Evolutionary conservation across 2,113 vertebrate species (phyloP), one percentile per base, ranked within the genome.

Genomic region (Nettapus auritus): DNA sequence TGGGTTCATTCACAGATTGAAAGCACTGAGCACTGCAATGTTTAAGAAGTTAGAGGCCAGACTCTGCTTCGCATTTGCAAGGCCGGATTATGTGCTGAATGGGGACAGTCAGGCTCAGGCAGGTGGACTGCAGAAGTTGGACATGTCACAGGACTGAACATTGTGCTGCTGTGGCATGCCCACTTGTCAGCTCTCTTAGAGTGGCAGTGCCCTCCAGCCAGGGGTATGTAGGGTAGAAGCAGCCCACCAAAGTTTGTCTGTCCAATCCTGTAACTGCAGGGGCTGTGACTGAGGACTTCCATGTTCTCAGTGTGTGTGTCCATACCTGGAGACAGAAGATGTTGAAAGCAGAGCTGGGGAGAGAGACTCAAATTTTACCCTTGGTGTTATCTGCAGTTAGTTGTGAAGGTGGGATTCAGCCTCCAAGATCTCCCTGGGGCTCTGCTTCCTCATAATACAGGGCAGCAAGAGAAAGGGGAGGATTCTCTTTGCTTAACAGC

Each of bases 81-180:
- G 4, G 13, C 34, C 8, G 17, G 23, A 7, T 40, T n/a, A 13
- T 2, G 3, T 8, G 13, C n/a, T 53, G 29, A 85, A 40, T 3
- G 19, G 36, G 9, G 16, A 60, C 15, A 48, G 12, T 9, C 46
- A 26, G 19, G 68, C 13, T 86, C 33, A 62, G n/a, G 26, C 3
- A n/a, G 3, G 46, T 2, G 29, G 56, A 60, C 29, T 31, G 46
- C 52, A 55, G 50, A 70, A 64, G 44, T 23, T 77, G 63, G 88
- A 67, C 38, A 8, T 80, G 17, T 28, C 71, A 62, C 11, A 77
- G 26, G 56, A 57, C 12, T 7, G 18, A 36, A 28, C 10, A 7
- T 29, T 28, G 7, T 36, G 31, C 4, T 6, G 53, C 55, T 66
- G 70, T 0, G 0, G 8, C 22, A n/a, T 53, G 23, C 36, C n/a